Evolutionary conservation across 92 coral and sea anemone genomes (phyloP), one percentile per base, ranked within the genome.

Genomic region (Pocillopora grandis): DNA sequence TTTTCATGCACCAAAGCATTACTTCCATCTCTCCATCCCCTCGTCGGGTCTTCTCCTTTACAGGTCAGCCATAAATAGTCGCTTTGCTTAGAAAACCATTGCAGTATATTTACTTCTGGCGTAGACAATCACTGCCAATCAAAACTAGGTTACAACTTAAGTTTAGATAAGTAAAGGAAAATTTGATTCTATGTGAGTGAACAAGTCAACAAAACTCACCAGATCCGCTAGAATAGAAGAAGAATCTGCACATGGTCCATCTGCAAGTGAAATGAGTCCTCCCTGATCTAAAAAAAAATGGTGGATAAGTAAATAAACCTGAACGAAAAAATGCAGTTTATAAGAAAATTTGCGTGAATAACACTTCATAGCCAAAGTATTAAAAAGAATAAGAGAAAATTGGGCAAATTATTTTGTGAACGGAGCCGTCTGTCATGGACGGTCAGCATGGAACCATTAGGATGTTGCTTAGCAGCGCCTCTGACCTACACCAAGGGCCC

Each of bases 231-330:
- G 61, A 58, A 91, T 66, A 31, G 98, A 52, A 66, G 89, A 77
- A 33, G 92, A 37, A 57, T 94, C 98, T 58, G 81, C 85, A 15
- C 88, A 92, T 12, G 81, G 79, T n/a, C 95, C 94, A 8, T 90
- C 90, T 18, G 87, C 67, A 70, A 92, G 57, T 78, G 90, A 66
- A 70, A 94, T 78, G 35, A 91, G 81, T 23, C 98, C 98, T 77
- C 91, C 90, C 84, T 94, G 98, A 58, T 90, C 98, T 93, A 82
- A 13, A 19, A 12, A 27, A 66, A 66, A 42, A 67, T 65, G 1
- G 10, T 23, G 42, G 35, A 72, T 3, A 61, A 33, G 17, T 18
- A 3, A 17, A 17, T 9, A 52, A 23, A 12, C 5, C 15, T 66
- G 3, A 66, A 66, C 21, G 14, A 11, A 23, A 0, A 21, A 12